Evolutionary conservation across 2,888 invertebrate genomes (phyloP).

Genomic region (Cremastobaeus sp.): DNA sequence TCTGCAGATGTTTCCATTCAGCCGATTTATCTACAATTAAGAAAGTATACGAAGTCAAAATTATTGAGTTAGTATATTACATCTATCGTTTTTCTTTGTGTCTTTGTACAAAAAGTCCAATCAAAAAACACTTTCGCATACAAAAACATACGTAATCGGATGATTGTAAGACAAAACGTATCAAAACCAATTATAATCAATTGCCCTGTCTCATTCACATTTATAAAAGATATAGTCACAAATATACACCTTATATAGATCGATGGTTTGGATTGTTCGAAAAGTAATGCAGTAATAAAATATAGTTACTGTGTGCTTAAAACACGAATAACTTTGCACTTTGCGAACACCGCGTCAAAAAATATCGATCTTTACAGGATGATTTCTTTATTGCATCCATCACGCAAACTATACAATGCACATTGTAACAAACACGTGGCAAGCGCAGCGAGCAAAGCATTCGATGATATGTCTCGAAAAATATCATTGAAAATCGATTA

Average conservation of each 20-base stretch:
- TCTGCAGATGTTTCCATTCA: neutral
- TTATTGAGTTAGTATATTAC: neutral
- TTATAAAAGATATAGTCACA: slow-evolving; percentile 47
- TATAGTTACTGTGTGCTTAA: slow-evolving; percentile 70
- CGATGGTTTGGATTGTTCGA: slow-evolving; percentile 67
- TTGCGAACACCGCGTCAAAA: slow-evolving; percentile 56
- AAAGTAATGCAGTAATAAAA: slow-evolving; percentile 74
- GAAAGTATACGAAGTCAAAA: too few species aligned
- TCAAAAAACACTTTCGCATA: neutral
- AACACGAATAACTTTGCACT: slow-evolving; percentile 62
- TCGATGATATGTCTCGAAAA: slow-evolving; percentile 67
- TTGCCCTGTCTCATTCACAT: slow-evolving; percentile 45
- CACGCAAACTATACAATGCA: slow-evolving; percentile 49
- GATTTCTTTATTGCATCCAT: slow-evolving; percentile 24
- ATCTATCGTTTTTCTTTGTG: too few species aligned
- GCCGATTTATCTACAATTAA: neutral
- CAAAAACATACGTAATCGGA: slow-evolving; percentile 12
- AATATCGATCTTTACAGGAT: slow-evolving; percentile 50
- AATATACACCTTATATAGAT: slow-evolving; percentile 51
- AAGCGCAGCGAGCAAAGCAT: slow-evolving; percentile 60
- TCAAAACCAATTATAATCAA: slow-evolving; percentile 22
- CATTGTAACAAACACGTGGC: slow-evolving; percentile 50
- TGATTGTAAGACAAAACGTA: slow-evolving; percentile 30
- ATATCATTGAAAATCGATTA: slow-evolving; percentile 59
- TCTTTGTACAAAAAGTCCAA: neutral